Evolutionary conservation across 2,797 vertebrate genomes (phyloP).

Genomic region (Rhadinocentrus ornatus): DNA sequence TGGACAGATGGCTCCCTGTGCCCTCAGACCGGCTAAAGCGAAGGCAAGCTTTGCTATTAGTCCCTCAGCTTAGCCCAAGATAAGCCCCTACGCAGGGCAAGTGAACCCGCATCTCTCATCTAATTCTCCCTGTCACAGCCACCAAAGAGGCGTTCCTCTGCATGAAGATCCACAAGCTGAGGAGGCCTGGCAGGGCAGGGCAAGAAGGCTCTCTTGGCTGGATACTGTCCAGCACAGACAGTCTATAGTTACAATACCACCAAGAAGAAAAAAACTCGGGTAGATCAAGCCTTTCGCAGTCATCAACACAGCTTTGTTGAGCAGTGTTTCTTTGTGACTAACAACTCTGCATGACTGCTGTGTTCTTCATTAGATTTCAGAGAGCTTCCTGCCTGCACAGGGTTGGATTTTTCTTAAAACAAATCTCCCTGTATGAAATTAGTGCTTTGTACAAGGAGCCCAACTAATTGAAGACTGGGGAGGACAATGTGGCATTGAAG

Average conservation of each 20-base stretch:
- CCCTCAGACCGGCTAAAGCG: constrained; percentile 83
- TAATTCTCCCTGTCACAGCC: constrained; percentile 89
- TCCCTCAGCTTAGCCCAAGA: constrained; percentile 88
- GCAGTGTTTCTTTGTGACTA: constrained; percentile 51
- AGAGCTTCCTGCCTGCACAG: constrained; percentile 57
- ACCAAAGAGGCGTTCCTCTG: constrained; percentile 86
- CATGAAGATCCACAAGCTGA: constrained; percentile 81
- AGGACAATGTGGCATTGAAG: constrained; percentile 76
- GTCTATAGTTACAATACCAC: constrained; percentile 43
- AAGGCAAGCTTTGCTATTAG: constrained; percentile 85
- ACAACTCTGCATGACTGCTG: constrained; percentile 63
- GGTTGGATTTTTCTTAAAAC: constrained; percentile 61
- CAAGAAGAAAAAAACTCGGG: constrained; percentile 9
- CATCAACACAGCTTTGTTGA: constrained; percentile 59
- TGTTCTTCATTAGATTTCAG: constrained; percentile 66
- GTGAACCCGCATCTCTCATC: constrained; percentile 83
- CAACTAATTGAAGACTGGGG: constrained; percentile 69
- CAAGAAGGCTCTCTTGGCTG: constrained; percentile 79
- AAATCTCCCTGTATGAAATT: constrained; percentile 59
- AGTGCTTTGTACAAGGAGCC: constrained; percentile 49
- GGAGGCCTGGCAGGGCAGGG: constrained; percentile 85
- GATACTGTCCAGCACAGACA: constrained; percentile 75
- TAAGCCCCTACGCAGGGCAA: constrained; percentile 87
- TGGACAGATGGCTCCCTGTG: constrained; percentile 89
- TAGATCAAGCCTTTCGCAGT: constrained; percentile 49